phyloP scores from a whole-genome alignment of 2,113 vertebrate genomes.

The Orthonyx spaldingii region DNA sequence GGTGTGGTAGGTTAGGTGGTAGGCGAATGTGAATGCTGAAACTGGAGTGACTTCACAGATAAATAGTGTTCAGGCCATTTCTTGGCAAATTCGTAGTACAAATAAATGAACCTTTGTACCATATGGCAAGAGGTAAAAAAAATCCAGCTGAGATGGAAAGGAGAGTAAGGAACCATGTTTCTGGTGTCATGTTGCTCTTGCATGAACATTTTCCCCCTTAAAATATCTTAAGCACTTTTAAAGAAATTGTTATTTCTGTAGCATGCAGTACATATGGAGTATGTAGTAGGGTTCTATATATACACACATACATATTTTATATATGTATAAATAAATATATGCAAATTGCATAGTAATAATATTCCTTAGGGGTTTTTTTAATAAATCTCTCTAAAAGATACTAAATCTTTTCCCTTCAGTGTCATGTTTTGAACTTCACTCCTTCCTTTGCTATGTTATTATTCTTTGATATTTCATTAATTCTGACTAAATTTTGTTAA shows the following conservation, averaged over 20 bases:
- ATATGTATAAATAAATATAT: not conserved
- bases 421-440: not conserved
- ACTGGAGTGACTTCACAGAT: not conserved
- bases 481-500: conserved; percentile 37
- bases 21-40: not conserved
- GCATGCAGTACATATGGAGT: not conserved
- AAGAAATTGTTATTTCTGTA: not conserved
- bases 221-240: not conserved
- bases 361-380: not conserved
- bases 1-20: not conserved
- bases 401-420: not conserved
- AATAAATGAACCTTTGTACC: not conserved
- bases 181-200: not conserved
- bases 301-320: not conserved
- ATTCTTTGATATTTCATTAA: conserved; percentile 11
- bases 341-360: not conserved
- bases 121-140: not conserved
- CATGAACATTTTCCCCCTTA: not conserved
- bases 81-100: not conserved
- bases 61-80: not conserved
- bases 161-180: not conserved
- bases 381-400: not conserved
- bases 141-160: not conserved
- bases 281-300: not conserved
- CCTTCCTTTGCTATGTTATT: not conserved